These are phyloP conservation scores for Leucoma salicis DNA, from an alignment of 2,888 invertebrate species.

Conservation along the genomic window DNA sequence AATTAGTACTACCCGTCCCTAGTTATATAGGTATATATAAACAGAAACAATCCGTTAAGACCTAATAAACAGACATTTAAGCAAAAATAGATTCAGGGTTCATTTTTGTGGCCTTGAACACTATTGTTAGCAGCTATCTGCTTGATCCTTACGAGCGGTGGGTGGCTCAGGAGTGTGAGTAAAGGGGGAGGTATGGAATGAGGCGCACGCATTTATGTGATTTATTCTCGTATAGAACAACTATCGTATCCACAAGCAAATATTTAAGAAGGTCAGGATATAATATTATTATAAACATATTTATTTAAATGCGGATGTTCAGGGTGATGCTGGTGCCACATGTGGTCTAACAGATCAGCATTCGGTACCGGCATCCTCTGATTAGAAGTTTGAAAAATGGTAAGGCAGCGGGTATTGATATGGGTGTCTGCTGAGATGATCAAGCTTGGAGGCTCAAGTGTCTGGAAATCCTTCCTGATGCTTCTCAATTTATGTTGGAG, in stretches of 20 bases:
- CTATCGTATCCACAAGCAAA: constrained; percentile 42
- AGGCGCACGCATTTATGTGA: constrained; percentile 44
- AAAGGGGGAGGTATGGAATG: constrained; percentile 10
- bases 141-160: constrained; percentile 35
- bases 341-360: too few species aligned
- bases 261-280: constrained; percentile 46
- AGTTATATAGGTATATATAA: too few species aligned
- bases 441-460: too few species aligned
- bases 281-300: constrained; percentile 10
- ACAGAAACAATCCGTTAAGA: background rate
- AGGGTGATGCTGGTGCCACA: too few species aligned
- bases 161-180: constrained; percentile 17
- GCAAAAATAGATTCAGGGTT: constrained; percentile 51
- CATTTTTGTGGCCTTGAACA: constrained; percentile 52
- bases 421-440: too few species aligned
- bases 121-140: constrained; percentile 38
- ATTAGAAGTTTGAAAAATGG: too few species aligned
- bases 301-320: too few species aligned
- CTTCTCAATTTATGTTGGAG: too few species aligned
- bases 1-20: too few species aligned
- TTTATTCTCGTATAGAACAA: constrained; percentile 47
- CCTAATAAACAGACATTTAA: constrained; percentile 41
- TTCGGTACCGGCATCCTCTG: too few species aligned
- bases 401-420: too few species aligned
- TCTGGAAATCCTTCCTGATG: too few species aligned